Evolutionary conservation across 2,888 invertebrate genomes (phyloP).

Genomic region (Myopa tessellatipennis): DNA sequence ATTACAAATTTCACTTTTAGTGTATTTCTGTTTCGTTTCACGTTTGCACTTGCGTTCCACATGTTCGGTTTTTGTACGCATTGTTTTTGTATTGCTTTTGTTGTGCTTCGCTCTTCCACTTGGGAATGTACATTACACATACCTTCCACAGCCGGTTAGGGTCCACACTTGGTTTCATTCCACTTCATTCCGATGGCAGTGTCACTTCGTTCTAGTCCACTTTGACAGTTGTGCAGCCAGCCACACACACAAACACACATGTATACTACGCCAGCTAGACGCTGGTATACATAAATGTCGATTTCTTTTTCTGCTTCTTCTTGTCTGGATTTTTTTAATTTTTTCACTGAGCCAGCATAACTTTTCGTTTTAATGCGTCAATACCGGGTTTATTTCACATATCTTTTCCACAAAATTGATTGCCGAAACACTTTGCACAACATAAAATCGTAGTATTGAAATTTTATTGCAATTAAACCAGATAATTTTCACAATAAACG

Average conservation of each 20-base stretch:
- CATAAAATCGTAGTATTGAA: not conserved
- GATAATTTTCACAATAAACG: not conserved
- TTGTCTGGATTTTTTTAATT: not conserved
- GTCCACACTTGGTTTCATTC: slow-evolving; percentile 21
- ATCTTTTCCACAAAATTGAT: not conserved
- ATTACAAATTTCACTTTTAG: slow-evolving; percentile 7
- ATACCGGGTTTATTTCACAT: not conserved
- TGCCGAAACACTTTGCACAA: not conserved
- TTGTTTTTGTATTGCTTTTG: slow-evolving; percentile 2
- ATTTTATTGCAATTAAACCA: not conserved
- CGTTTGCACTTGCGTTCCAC: not conserved
- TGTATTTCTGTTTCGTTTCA: not conserved
- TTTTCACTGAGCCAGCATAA: slow-evolving; percentile 5
- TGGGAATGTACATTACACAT: not conserved
- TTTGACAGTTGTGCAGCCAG: slow-evolving; percentile 32
- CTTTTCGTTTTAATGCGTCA: not conserved
- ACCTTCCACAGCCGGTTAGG: not conserved
- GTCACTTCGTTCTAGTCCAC: slow-evolving; percentile 3
- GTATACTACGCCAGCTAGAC: slow-evolving; percentile 37
- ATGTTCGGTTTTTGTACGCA: not conserved
- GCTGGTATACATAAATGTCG: slow-evolving; percentile 37
- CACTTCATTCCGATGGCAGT: slow-evolving; percentile 7
- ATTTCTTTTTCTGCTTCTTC: slow-evolving; percentile 14
- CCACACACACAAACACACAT: slow-evolving; percentile 31
- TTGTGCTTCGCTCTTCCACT: not conserved